Conservation (phyloP, 1,140 invertebrate species). For the Macrotrachela quadricornifera region DNA sequence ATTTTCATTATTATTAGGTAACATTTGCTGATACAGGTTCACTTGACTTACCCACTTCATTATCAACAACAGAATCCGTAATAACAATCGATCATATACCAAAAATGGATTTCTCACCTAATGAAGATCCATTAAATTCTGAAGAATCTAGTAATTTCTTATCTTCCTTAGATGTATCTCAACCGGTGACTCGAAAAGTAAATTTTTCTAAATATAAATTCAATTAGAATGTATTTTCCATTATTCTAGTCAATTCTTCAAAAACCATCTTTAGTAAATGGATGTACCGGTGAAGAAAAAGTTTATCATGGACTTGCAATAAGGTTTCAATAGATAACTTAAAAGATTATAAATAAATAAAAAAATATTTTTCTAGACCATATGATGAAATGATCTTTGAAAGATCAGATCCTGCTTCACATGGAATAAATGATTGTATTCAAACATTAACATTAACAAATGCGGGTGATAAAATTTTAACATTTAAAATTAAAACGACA, state of each 20-base stretch:
- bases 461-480: neutral
- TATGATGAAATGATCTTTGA: neutral
- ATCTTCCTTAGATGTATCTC: too few relatives aligned
- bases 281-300: too few relatives aligned
- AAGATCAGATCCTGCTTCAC: neutral
- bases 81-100: neutral
- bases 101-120: neutral
- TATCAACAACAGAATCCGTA: neutral
- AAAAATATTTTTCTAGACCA: neutral
- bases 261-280: too few relatives aligned
- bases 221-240: too few relatives aligned
- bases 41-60: neutral
- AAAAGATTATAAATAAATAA: too few relatives aligned
- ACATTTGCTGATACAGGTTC: neutral
- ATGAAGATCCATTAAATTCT: neutral
- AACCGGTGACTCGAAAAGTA: too few relatives aligned
- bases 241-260: too few relatives aligned
- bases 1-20: neutral
- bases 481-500: slow-evolving; percentile 8
- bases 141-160: neutral
- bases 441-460: slow-evolving; percentile 2
- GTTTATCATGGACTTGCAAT: too few relatives aligned
- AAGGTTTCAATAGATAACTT: too few relatives aligned
- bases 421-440: neutral
- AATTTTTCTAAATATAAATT: too few relatives aligned